A percentile compares a stretch with the other conserved stretches of the same genome.
Conservation (phyloP, 2,888 invertebrate species). For the Tortrix viridana region DNA sequence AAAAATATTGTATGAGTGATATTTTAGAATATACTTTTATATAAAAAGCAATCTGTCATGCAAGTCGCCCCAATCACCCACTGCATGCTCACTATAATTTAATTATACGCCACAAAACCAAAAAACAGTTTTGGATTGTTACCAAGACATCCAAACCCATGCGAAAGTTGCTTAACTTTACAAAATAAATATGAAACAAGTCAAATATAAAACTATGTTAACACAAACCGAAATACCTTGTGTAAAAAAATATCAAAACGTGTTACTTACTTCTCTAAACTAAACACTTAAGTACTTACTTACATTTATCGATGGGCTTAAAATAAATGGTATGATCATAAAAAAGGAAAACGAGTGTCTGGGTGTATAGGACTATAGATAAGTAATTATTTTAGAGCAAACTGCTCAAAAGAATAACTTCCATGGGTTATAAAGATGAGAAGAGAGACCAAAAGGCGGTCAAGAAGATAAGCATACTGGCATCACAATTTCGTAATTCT, state of each 20-base stretch:
- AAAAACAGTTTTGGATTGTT: neutral
- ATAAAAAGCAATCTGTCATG: conserved; percentile 15
- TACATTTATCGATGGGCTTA: conserved; percentile 3
- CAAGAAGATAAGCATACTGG: no score
- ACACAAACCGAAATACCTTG: neutral
- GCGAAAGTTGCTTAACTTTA: neutral
- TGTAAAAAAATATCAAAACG: neutral
- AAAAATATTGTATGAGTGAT: conserved; percentile 16
- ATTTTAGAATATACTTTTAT: conserved; percentile 15
- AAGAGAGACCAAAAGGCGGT: no score
- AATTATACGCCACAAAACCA: neutral
- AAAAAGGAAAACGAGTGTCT: neutral
- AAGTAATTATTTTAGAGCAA: neutral
- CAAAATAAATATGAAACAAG: neutral
- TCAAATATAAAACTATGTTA: neutral
- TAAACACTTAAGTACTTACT: conserved; percentile 6
- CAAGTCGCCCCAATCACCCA: neutral
- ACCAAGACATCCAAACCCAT: conserved; percentile 6
- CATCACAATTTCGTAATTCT: no score
- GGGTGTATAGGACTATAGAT: no score
- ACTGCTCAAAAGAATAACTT: no score
- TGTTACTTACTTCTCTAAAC: conserved; percentile 8
- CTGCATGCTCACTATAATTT: conserved; percentile 5
- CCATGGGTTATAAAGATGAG: no score
- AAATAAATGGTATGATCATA: conserved; percentile 1